Conservation (phyloP, 2,113 vertebrate genomes). For the Chinchilla lanigera region DNA sequence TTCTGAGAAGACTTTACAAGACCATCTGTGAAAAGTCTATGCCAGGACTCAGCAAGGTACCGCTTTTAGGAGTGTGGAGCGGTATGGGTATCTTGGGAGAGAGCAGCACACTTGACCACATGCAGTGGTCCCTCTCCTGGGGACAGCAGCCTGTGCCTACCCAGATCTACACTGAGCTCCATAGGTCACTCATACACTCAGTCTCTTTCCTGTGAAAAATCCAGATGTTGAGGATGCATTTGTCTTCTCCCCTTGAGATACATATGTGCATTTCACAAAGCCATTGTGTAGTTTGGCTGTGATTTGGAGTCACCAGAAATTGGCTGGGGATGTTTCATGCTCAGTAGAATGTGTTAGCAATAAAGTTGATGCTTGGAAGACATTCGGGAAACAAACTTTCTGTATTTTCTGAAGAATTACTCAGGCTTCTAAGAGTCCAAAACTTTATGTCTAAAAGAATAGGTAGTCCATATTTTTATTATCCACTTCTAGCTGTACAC, state of each 20-base stretch:
- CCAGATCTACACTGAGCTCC: not conserved
- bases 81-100: accelerated
- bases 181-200: accelerated
- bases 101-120: not conserved
- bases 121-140: accelerated
- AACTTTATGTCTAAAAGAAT: not conserved
- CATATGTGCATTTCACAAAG: accelerated
- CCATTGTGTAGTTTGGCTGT: not conserved
- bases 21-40: not conserved
- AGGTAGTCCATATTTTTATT: not conserved
- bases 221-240: not conserved
- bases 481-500: not conserved
- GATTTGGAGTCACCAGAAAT: not conserved
- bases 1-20: not conserved
- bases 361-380: not conserved
- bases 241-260: not conserved
- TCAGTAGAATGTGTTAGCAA: accelerated
- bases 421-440: accelerated
- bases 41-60: not conserved
- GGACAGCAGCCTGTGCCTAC: not conserved
- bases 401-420: not conserved
- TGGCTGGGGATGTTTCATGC: accelerated
- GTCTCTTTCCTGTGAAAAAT: not conserved
- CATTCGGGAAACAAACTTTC: not conserved
- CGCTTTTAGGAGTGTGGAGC: accelerated